Conservation (phyloP, 2,797 vertebrate genomes). For the Coendou prehensilis region DNA sequence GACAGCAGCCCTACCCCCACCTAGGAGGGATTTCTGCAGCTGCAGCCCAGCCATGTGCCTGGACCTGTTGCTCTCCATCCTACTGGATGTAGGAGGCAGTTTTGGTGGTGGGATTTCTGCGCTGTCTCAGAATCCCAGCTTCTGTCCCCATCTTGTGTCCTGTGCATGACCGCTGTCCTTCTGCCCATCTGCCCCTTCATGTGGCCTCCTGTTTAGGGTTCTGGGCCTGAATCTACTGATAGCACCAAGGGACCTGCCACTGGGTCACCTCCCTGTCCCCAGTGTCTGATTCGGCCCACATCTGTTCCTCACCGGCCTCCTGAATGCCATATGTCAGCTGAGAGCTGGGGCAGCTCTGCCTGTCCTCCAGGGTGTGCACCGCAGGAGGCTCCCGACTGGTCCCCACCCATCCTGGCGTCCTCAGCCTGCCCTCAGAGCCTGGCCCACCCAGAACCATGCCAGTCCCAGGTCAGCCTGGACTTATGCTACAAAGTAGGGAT, state of each 20-base stretch:
- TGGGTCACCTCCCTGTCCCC: too few species aligned
- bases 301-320: fast-evolving
- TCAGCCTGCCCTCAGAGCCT: not conserved
- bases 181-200: not conserved
- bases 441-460: not conserved
- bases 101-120: not conserved
- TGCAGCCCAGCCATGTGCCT: not conserved
- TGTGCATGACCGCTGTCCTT: too few species aligned
- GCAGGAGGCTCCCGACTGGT: fast-evolving
- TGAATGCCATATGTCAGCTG: fast-evolving
- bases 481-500: not conserved
- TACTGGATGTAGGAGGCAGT: not conserved
- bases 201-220: not conserved
- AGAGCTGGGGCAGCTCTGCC: not conserved
- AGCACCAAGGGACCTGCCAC: fast-evolving
- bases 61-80: not conserved
- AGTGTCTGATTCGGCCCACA: not conserved
- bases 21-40: conserved; percentile 44
- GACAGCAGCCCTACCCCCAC: not conserved
- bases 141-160: not conserved
- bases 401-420: too few species aligned
- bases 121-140: not conserved
- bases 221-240: not conserved
- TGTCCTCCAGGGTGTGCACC: fast-evolving
- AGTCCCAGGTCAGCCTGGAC: not conserved